Evolutionary conservation across 2,888 invertebrate species (phyloP), one percentile per base, ranked within the genome.

Genomic region (Automeris io): DNA sequence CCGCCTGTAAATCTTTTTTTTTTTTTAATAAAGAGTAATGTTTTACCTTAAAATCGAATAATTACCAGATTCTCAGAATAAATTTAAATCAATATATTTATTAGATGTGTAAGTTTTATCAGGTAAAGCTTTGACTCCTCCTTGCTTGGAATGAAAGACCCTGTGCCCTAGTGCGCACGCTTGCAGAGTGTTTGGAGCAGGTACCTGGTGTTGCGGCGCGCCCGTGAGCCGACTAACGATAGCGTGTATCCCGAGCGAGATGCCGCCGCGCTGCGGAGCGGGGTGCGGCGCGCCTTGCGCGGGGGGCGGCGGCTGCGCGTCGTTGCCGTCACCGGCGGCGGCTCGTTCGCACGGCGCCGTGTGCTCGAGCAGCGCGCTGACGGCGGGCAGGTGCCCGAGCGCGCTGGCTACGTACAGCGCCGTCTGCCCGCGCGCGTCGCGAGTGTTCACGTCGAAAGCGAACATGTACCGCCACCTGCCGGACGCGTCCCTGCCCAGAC

Each of bases 361-460:
- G 47, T 69, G 56, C 0, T 50, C 40, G 0, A 97, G 85, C 45
- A 97, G 86, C 5, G 92, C 88, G 46, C 94, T 93, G 0, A 95
- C 91, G 35, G 97, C 89, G 42, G 92, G 90, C 42, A 90, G 87
- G 71, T 95, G 95, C 12, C 95, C 96, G 39, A 95, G 89, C 42
- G 94, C 90, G 68, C 96, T 93, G 7, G 98, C 95, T 44, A 97
- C 91, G 76, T 97, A 97, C 7, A 99, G 86, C 37, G 97, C 92
- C 45, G 93, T 97, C 78, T 97, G 96, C 0, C 95, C 96, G 18
- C 94, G 94, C 2, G 93, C 95, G 78, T 97, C 97, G 50, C 93
- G 90, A 31, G 93, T 92, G 79, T 99, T 99, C 34, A 98, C 90
- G 77, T 98, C 97, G 69, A 97, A 96, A n/a, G 97, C 92, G 72